Base-by-base conservation (phyloP, 2,888 invertebrate species). In the Dinocampus coccinellae region DNA sequence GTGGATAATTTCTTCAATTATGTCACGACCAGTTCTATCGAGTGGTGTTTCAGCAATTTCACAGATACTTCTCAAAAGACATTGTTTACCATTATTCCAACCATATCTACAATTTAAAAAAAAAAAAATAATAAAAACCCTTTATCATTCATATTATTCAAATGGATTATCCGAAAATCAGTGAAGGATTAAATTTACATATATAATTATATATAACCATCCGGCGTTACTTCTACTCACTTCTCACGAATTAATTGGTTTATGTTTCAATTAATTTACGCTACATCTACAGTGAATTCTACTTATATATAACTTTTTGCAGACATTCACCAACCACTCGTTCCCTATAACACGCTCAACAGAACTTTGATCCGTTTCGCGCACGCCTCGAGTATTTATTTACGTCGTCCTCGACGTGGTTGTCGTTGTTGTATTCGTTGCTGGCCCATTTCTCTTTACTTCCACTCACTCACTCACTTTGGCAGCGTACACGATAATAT, bases 1-100 rank as follows among this genome's bases (percentile, higher is more conserved):
- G 73, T 90, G 91, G 47, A 93, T 87, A 52, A 94, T 87, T 84
- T 94, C 93, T 71, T 92, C 92, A 29, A 93, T 91, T 68, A 93
- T 81, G 52, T 93, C 87, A 65, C 90, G 90, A 22, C 58, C 60
- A 33, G 80, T 90, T 89, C 73, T 89, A 68, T 90, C 90, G 73
- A 91, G 87, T 68, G 90, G 90, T 20, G 87, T 85, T 60, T 88
- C 89, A 63, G 91, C 89, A 70, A 91, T 90, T 84, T 93, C 93
- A 80, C 93, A 93, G 81, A 93, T 92, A 61, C 91, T 89, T 76
- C 92, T 89, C 75, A 92, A 88, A 72, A 93, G 88, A 83, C 93
- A 93, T 34, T 88, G 86, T 61, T 88, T 89, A 6, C 92, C 93
- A 70, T 89, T 79, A 64, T 73, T 86, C 82, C 90, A 91, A 26